phyloP scores from a whole-genome alignment of 2,113 vertebrate species.

The Peromyscus polionotus region DNA sequence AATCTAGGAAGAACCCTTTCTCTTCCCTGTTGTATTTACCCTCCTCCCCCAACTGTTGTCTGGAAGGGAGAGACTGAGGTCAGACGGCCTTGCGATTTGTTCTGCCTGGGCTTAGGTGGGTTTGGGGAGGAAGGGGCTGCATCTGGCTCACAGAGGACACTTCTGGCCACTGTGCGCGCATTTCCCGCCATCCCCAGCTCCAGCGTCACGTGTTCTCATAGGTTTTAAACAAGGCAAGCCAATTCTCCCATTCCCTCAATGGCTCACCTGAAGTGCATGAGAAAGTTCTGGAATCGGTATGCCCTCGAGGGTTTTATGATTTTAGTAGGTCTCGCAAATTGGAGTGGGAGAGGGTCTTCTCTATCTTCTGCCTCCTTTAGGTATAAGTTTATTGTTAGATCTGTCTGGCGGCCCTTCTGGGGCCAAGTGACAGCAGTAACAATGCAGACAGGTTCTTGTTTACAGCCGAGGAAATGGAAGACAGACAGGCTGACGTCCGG shows the following conservation, averaged over 20 bases:
- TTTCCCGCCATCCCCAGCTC: background rate
- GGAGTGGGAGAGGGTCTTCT: background rate
- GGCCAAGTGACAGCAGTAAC: background rate
- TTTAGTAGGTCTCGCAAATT: background rate
- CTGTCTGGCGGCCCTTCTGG: background rate
- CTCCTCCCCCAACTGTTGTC: background rate
- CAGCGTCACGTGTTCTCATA: background rate
- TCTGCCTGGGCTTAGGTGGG: background rate
- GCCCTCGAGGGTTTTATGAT: background rate
- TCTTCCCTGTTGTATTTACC: background rate
- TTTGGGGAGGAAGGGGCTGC: background rate
- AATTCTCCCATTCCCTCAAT: background rate
- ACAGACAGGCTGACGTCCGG: background rate
- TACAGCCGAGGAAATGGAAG: background rate
- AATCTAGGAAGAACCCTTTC: background rate
- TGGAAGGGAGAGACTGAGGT: background rate
- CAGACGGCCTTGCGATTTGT: background rate
- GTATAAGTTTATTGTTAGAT: background rate
- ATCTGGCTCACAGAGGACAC: background rate
- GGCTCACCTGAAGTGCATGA: background rate
- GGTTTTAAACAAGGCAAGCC: background rate
- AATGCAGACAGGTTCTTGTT: background rate
- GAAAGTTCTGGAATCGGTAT: background rate
- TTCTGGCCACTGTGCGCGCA: fast-evolving
- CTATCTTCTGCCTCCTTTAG: background rate